Base-by-base conservation (phyloP, 2,113 vertebrate species). In the Datnioides undecimradiatus region DNA sequence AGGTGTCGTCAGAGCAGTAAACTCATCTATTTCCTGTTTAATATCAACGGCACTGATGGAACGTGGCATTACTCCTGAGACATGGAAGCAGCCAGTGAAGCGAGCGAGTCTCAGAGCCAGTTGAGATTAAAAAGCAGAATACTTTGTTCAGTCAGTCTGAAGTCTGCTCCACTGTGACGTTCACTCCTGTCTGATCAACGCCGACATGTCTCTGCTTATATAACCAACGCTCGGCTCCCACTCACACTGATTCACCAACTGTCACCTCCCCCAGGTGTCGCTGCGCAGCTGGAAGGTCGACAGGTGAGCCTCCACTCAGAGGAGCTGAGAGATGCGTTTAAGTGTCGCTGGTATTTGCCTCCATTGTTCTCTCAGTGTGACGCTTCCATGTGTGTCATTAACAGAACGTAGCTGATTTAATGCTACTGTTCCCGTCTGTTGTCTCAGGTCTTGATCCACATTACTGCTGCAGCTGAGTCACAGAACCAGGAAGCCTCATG, bases 391-490 rank as follows among this genome's bases (percentile, higher is more conserved):
- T 36, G 23, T 6, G 2, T 29, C 10, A 46, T 68, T 25, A 33
- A 57, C 48, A 49, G 38, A 41, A 38, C 13, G 14, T n/a, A 27
- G 1, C 13, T 19, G 3, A 34, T 36, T 46, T 19, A 33, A 23
- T 3, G 14, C 6, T 13, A 36, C 27, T 3, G 2, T 1, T 16
- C 8, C 13, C 3, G 34, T 40, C 16, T 45, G 13, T 2, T 19
- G 19, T 25, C 63, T 49, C 63, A 19, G 6, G 38, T 27, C 69
- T 58, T 36, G 71, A 60, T 74, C 59, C 0, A 4, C 25, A 31
- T 63, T 1, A 34, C 41, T 73, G 41, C 51, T 65, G 31, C 51
- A 34, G 7, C 76, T 75, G 72, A 76, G 27, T 68, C 73, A 55
- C 10, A 64, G 29, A 21, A 31, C 12, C 33, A 29, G 55, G 40